Percentiles rank a stretch among this genome's conserved stretches.
phyloP scores from a whole-genome alignment of 2,113 vertebrate species.

The Nematolebias whitei region DNA sequence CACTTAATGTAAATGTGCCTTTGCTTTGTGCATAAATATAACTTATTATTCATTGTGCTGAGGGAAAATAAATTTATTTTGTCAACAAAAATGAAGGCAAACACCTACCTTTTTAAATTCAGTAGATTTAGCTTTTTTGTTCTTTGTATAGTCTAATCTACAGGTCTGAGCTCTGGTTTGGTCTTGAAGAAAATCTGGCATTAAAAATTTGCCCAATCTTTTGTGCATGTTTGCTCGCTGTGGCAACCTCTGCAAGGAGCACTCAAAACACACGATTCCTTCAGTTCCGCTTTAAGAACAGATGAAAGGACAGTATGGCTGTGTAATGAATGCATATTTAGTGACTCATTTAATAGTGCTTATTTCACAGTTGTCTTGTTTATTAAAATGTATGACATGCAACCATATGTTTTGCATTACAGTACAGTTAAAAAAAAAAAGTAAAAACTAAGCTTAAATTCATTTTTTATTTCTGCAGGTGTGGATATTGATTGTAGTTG shows the following conservation, averaged over 20 bases:
- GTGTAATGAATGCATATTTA: conserved; percentile 30
- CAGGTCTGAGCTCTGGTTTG: too few relatives aligned
- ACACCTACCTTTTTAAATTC: conserved; percentile 25
- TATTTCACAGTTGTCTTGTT: conserved; percentile 19
- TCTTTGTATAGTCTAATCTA: conserved; percentile 15
- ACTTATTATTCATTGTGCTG: conserved; percentile 22
- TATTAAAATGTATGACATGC: conserved; percentile 26
- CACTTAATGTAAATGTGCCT: conserved; percentile 15
- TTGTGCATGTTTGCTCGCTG: too few relatives aligned
- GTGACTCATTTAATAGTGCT: conserved; percentile 32
- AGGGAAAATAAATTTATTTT: conserved; percentile 22
- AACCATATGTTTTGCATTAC: too few relatives aligned
- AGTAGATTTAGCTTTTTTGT: conserved; percentile 15
- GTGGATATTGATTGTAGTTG: background rate
- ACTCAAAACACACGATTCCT: background rate
- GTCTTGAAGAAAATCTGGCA: too few relatives aligned
- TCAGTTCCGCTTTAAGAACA: conserved; percentile 7
- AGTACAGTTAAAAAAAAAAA: background rate
- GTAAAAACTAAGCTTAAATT: background rate
- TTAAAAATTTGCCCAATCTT: too few relatives aligned
- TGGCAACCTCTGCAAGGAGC: conserved; percentile 8
- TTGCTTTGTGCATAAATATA: conserved; percentile 35
- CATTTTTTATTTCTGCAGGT: conserved; percentile 4
- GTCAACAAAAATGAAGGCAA: conserved; percentile 23
- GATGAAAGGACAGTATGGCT: conserved; percentile 13